Base-by-base conservation (phyloP, 2,113 vertebrate genomes). In the Halcyon malimbica region DNA sequence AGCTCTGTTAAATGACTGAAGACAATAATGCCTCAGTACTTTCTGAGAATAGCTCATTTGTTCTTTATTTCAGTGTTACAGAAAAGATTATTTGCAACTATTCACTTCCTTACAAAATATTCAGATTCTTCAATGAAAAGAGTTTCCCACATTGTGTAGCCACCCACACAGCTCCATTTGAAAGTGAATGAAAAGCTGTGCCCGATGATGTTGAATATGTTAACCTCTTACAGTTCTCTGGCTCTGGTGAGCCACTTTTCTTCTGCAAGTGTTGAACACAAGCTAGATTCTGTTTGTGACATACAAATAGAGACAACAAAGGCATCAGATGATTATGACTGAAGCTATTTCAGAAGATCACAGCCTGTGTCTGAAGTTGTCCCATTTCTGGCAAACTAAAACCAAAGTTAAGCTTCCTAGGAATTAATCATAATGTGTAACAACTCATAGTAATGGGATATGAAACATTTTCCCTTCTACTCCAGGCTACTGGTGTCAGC, bases 101-200 rank as follows among this genome's bases (percentile, higher is more conserved):
- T 99, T 99, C 98, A 99, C 98, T 98, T 98, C 98, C 98, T 98
- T 98, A 98, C 98, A 98, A 98, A 99, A 99, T 98, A 98, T 98
- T 98, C 98, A 91, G 97, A 97, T 98, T 98, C 95, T 97, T 99
- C 98, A 99, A 99, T 99, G 98, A 98, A 98, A 98, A 97, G 97
- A 97, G 95, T 98, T 98, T 98, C 98, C 98, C 98, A 99, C 99
- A 99, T 98, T 98, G 98, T 98, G 98, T 74, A 96, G 97, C 98
- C 98, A 98, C 99, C 99, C 98, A 99, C 99, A 97, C 98, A 97
- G 93, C 90, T 89, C 94, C 92, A 78, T 96, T 93, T 62, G 93
- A 68, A 90, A 94, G 87, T 98, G 98, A 98, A 97, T 98, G 98
- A 98, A 98, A 97, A 83, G 96, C 96, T 89, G 96, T 96, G 97